Evolutionary conservation across 2,888 invertebrate species (phyloP), one percentile per base, ranked within the genome.

Genomic region (Hypercompe scribonia): DNA sequence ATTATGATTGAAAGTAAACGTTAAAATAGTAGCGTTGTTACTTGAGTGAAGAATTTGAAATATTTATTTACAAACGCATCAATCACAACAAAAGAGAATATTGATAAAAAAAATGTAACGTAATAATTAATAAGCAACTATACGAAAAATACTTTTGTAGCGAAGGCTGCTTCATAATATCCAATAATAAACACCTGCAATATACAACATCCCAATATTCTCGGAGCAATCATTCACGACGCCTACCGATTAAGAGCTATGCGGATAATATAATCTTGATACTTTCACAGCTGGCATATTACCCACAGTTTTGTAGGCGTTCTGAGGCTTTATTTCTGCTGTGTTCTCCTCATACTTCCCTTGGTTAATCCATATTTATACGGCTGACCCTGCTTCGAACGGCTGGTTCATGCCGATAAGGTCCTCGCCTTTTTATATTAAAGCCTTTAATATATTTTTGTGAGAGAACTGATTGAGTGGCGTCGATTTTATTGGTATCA

Each of bases 291-390:
- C 73, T 73, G 72, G 28, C 65, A 31, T 65, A 71, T 63, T 61
- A 73, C 72, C 70, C 74, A 66, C 70, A 68, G 74, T 77, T 68
- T 78, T 86, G 79, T 76, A 83, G 79, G 81, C 84, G 87, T 88
- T 89, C 89, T 89, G 61, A 88, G 90, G 90, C 87, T 89, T 89
- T 88, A 87, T 86, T 86, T 75, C 84, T 86, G 78, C 83, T 84
- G 81, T 88, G 84, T 88, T 85, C 76, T 78, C 89, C 88, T 91
- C 90, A 92, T 92, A 93, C 92, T 93, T 92, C 88, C 90, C 84
- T 88, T 85, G 79, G 87, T 88, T 94, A 93, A 93, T 94, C 94
- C 93, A 93, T 93, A 94, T 94, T 94, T 93, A 95, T 93, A 90
- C 87, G 89, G 89, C 91, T 89, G 92, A 91, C 93, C 93, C 92